Evolutionary conservation across 2,113 vertebrate genomes (phyloP), one percentile per base, ranked within the genome.

Genomic region (Typhlomys cinereus): DNA sequence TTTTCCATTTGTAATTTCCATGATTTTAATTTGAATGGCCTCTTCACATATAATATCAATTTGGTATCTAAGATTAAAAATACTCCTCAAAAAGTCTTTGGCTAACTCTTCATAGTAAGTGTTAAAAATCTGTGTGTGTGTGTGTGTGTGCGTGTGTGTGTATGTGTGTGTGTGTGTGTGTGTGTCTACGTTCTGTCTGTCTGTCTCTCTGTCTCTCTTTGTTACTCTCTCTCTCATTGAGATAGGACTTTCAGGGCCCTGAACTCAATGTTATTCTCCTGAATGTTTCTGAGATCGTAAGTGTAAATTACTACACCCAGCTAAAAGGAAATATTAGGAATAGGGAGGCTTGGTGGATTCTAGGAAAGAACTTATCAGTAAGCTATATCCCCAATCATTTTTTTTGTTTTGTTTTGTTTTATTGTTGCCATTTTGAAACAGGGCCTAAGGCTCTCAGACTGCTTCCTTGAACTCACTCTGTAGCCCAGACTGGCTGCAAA

Each of bases 1-100:
- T 88, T 93, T 91, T 95, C 62, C 44, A 39, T 46, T 50, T 70
- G 71, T 59, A 95, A 88, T 85, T 91, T 94, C 83, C 67, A 61
- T 67, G 70, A 90, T 88, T 95, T 59, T 88, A 36, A 39, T 81
- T 91, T 86, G 48, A 84, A 80, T 62, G 41, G 13, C 48, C 64
- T 85, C 70, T 88, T 95, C 36, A 89, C 61, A 74, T 44, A 59
- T 64, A 93, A 82, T 78, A 79, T 29, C 78, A 88, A 87, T 70
- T 82, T 44, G 13, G 6, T 59, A 71, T n/a, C 39, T 1, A 18
- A 83, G 70, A 62, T 9, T 31, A 39, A 89, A n/a, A 92, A 91
- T 18, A 76, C n/a, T 91, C 57, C n/a, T 71, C 75, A 78, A 34
- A 76, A 62, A 7, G 78, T 88, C 14, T 74, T 89, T 48, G 66